Percentiles rank a stretch among this genome's conserved stretches.
Evolutionary conservation across 35 echinoderm and acorn worm species (phyloP).

Genomic region (Heliocidaris erythrogramma): DNA sequence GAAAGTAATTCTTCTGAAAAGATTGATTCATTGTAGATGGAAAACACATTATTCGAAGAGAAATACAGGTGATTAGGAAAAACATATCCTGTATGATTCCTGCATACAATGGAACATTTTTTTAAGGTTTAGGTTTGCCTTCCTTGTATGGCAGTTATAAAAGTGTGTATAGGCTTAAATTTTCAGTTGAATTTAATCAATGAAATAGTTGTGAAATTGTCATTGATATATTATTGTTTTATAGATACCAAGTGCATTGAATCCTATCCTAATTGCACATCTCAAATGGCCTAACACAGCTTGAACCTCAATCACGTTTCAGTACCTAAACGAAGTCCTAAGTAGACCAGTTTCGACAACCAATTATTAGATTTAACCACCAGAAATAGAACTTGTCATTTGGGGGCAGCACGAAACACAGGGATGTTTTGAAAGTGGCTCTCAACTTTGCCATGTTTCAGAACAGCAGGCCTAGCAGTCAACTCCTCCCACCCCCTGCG

Average conservation of each 20-base stretch:
- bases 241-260: background rate
- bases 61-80: no score
- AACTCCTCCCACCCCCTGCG: constrained; percentile 40
- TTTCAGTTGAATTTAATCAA: background rate
- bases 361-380: background rate
- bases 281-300: background rate
- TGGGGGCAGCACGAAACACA: background rate
- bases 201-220: background rate
- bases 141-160: background rate
- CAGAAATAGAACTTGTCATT: background rate
- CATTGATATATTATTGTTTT: background rate
- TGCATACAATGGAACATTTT: no score
- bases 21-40: no score
- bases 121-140: background rate
- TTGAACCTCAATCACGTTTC: background rate
- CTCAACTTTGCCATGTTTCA: background rate
- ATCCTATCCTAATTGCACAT: background rate
- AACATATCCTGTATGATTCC: no score
- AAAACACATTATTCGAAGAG: no score
- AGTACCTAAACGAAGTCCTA: background rate
- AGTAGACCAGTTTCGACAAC: constrained; percentile 1
- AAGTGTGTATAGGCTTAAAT: no score
- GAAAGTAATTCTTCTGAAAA: no score
- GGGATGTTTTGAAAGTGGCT: constrained; percentile 10
- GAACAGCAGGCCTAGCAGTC: constrained; percentile 31